A percentile compares a stretch with the other conserved stretches of the same genome.
phyloP scores from a whole-genome alignment of 1,140 invertebrate species.

The Ceratoteleas bidentatus region DNA sequence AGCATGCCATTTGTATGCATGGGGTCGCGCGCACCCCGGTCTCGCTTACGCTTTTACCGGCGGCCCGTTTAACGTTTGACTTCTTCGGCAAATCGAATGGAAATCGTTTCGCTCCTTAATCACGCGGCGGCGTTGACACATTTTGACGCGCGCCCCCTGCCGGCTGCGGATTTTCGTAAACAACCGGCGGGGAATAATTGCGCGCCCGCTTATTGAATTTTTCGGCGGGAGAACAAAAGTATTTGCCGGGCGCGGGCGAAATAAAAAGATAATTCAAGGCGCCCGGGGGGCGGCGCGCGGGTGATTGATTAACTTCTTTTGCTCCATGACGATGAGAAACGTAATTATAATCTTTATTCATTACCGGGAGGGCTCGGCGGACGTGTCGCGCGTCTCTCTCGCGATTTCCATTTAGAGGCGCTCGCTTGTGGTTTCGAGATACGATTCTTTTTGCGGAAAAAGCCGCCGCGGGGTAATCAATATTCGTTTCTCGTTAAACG shows the following conservation, averaged over 20 bases:
- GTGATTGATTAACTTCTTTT: slow-evolving; percentile 82
- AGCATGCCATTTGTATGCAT: slow-evolving; percentile 79
- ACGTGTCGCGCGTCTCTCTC: slow-evolving; percentile 66
- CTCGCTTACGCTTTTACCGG: slow-evolving; percentile 69
- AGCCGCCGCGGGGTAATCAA: slow-evolving; percentile 65
- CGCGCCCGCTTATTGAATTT: slow-evolving; percentile 42
- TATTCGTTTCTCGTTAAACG: slow-evolving; percentile 69
- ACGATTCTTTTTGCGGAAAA: slow-evolving; percentile 76
- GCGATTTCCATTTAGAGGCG: slow-evolving; percentile 78
- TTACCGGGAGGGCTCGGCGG: slow-evolving; percentile 71
- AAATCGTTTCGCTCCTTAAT: slow-evolving; percentile 71
- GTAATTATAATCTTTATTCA: slow-evolving; percentile 83
- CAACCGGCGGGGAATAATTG: slow-evolving; percentile 39
- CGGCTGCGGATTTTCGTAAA: slow-evolving; percentile 29
- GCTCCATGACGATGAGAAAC: slow-evolving; percentile 73
- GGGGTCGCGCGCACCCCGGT: slow-evolving; percentile 73
- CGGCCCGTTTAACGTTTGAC: slow-evolving; percentile 75
- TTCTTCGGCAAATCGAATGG: slow-evolving; percentile 77
- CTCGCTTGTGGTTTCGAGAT: slow-evolving; percentile 80
- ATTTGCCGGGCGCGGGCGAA: slow-evolving; percentile 34
- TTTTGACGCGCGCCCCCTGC: slow-evolving; percentile 29
- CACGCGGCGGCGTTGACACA: slow-evolving; percentile 38
- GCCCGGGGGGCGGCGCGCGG: slow-evolving; percentile 60
- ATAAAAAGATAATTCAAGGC: slow-evolving; percentile 56
- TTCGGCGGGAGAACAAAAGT: slow-evolving; percentile 50